These are phyloP conservation scores for Harlomillsia oculata DNA, from an alignment of 1,140 invertebrate species.

Conservation along the genomic window DNA sequence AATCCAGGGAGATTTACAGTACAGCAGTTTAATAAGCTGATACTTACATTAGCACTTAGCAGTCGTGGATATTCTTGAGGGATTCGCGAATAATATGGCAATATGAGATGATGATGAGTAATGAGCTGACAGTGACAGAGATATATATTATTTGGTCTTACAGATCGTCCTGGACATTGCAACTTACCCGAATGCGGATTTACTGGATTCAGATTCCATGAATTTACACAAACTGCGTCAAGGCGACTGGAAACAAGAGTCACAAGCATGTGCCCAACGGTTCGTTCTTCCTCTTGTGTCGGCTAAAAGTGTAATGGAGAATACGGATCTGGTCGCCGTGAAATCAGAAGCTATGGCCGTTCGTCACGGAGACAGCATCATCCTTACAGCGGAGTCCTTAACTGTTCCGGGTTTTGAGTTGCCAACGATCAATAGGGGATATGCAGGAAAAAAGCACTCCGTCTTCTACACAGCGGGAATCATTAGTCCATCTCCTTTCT, in stretches of 20 bases:
- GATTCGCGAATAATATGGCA: neutral
- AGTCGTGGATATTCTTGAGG: neutral
- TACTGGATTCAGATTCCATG: conserved; percentile 40
- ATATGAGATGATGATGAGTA: neutral
- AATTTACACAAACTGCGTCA: conserved; percentile 38
- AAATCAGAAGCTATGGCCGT: conserved; percentile 29
- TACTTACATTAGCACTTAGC: neutral
- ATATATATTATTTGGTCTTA: neutral
- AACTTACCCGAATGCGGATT: conserved; percentile 12
- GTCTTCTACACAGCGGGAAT: conserved; percentile 40
- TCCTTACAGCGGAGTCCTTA: conserved; percentile 18
- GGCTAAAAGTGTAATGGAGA: conserved; percentile 16
- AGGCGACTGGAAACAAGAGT: conserved; percentile 29
- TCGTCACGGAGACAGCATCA: conserved; percentile 22
- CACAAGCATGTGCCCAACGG: conserved; percentile 33
- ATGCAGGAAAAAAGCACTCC: conserved; percentile 38
- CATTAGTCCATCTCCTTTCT: conserved; percentile 36
- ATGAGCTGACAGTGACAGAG: neutral
- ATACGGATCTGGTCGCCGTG: conserved; percentile 16
- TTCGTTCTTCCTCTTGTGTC: conserved; percentile 38
- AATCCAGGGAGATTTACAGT: neutral
- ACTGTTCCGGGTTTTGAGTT: conserved; percentile 34
- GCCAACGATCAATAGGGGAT: conserved; percentile 39
- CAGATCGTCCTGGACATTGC: conserved; percentile 16
- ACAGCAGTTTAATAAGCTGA: neutral